Evolutionary conservation across 2,888 invertebrate species (phyloP), one percentile per base, ranked within the genome.

Genomic region (Brassicogethes aeneus): DNA sequence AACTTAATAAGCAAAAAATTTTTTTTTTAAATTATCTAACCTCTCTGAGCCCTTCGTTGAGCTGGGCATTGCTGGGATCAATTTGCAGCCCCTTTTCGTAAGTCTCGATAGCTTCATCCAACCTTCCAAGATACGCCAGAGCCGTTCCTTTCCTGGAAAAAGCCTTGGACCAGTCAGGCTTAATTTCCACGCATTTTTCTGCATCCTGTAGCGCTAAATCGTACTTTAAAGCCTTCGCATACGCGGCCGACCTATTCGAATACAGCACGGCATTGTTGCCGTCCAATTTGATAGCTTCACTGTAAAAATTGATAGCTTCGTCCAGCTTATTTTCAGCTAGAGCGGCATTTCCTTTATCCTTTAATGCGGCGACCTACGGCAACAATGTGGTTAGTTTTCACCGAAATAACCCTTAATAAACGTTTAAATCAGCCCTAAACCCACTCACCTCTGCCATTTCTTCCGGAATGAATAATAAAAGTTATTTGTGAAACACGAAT

Each of bases 221-320:
- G 59, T 82, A 92, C 48, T 85, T 77, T 15, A 77, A 80, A 34
- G 80, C 77, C 69, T 91, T 92, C 1, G 89, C 86, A 60, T 85
- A 82, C 3, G 93, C 93, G 3, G 93, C 93, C 1, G 93, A 93
- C 40, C 94, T 78, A 68, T 94, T 94, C 55, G 92, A 93, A 60
- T 75, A 93, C 15, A 94, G 72, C 60, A 94, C 90, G 73, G 92
- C 88, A 71, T 93, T 93, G 29, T 73, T 76, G 0, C 73, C 72
- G 62, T 93, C 92, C 44, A 91, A 64, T 10, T 72, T 69, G 47
- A 94, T 89, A 3, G 89, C 94, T 57, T 86, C 79, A 2, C 87
- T 77, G 61, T 94, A 94, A 54, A 69, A 77, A 48, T 79, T 75
- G 38, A 92, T 73, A 0, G 94, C 93, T 50, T 87, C 86, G 5